Percentiles rank a stretch among this genome's conserved stretches.
Conservation (phyloP, 64 coral and sea anemone genomes). For the Pachyseris speciosa region DNA sequence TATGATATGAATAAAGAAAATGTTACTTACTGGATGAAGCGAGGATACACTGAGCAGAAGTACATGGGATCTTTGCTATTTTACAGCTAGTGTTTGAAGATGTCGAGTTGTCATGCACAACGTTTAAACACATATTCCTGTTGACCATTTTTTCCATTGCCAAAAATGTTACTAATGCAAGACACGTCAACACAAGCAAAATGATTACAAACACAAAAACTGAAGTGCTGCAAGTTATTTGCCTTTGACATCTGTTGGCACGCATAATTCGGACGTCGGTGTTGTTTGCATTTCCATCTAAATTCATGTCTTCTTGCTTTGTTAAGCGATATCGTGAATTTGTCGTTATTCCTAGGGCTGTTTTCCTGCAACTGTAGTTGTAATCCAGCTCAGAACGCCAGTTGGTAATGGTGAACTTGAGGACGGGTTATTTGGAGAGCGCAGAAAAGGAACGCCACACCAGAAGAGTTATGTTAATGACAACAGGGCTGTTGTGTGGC, state of each 20-base stretch:
- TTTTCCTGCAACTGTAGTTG: background rate
- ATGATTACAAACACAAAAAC: conserved; percentile 5
- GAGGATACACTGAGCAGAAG: conserved; percentile 1
- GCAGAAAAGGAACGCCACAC: background rate
- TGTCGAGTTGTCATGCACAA: background rate
- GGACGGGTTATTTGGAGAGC: too few species aligned
- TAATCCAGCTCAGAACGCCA: background rate
- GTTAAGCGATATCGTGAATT: conserved; percentile 4
- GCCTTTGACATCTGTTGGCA: background rate
- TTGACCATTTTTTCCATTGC: conserved; percentile 12
- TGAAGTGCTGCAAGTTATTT: background rate
- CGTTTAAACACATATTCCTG: background rate
- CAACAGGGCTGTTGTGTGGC: background rate
- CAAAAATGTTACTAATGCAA: background rate
- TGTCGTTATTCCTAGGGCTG: background rate
- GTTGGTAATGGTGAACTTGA: too few species aligned
- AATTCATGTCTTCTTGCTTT: conserved; percentile 5
- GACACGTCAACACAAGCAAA: background rate
- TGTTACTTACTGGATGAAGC: conserved; percentile 17
- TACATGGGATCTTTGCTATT: background rate
- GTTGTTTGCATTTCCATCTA: conserved; percentile 7
- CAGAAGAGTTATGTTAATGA: background rate
- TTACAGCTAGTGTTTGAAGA: background rate
- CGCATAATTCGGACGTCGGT: background rate
- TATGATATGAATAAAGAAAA: background rate